Conservation (phyloP, 2,797 vertebrate species). For the Gobionotothen gibberifrons region DNA sequence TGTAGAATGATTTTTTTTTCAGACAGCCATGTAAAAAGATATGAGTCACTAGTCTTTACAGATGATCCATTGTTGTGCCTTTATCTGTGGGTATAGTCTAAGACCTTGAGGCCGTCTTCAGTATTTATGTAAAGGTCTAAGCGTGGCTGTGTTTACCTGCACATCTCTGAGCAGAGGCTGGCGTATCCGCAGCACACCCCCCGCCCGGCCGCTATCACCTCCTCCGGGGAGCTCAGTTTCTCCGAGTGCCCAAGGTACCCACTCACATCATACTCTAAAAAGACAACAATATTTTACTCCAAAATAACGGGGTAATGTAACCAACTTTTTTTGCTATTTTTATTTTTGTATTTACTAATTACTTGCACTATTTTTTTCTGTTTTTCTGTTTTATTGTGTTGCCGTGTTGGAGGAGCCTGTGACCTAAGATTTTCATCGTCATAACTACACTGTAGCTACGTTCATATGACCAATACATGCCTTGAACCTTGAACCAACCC, state of each 20-base stretch:
- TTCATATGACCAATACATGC: no score
- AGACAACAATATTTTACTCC: conserved; percentile 20
- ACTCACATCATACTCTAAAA: conserved; percentile 81
- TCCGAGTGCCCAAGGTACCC: conserved; percentile 84
- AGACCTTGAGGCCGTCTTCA: background rate
- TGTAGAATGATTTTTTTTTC: no score
- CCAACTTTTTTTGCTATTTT: no score
- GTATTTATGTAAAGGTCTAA: background rate
- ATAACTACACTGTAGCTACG: no score
- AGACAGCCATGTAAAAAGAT: background rate
- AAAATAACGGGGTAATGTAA: background rate
- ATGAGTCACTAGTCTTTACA: background rate
- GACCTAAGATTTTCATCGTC: no score
- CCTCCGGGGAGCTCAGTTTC: conserved; percentile 81
- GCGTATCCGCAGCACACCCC: conserved; percentile 87
- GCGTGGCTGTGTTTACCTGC: conserved; percentile 76
- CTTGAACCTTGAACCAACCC: no score
- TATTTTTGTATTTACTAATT: no score
- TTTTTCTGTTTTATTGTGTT: no score
- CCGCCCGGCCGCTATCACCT: conserved; percentile 81
- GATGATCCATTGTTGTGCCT: background rate
- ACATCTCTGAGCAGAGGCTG: conserved; percentile 85
- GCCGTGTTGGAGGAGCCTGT: no score
- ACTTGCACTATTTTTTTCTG: no score
- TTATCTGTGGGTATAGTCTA: background rate